Evolutionary conservation across 2,113 vertebrate genomes (phyloP).

Genomic region (Peromyscus leucopus): DNA sequence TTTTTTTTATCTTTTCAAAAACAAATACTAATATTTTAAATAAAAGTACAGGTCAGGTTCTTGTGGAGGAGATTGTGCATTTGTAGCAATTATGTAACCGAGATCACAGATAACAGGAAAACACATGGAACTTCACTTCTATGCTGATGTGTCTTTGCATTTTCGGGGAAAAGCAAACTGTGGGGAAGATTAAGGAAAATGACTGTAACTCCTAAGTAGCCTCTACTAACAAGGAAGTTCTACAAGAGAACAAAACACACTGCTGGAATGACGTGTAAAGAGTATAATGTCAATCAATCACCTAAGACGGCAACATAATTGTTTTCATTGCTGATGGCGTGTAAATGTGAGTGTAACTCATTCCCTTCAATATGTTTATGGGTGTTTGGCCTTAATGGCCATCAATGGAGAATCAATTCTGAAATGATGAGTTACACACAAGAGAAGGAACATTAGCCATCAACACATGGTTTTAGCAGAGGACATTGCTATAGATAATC

Average conservation of each 20-base stretch:
- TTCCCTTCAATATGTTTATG: not conserved
- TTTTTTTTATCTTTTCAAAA: not conserved
- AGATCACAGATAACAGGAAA: not conserved
- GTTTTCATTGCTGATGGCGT: not conserved
- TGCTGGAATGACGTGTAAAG: no score
- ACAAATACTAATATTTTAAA: slow-evolving; percentile 13
- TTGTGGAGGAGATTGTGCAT: no score
- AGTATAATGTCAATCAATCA: no score
- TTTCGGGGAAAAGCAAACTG: not conserved
- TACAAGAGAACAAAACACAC: not conserved
- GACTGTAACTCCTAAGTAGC: not conserved
- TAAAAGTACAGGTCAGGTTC: not conserved
- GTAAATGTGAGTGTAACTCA: not conserved
- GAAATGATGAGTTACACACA: not conserved
- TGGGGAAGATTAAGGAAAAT: not conserved
- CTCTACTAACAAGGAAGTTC: not conserved
- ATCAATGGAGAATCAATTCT: slow-evolving; percentile 23
- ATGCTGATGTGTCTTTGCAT: not conserved
- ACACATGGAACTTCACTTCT: not conserved
- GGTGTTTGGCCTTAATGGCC: not conserved
- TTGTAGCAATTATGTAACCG: not conserved
- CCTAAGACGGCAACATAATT: not conserved
- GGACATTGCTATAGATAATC: slow-evolving; percentile 1
- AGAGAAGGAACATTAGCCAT: slow-evolving; percentile 10
- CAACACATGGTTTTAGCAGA: slow-evolving; percentile 36